Evolutionary conservation across 2,797 vertebrate species (phyloP), one percentile per base, ranked within the genome.

Genomic region (Lepidocolaptes lacrymiger): DNA sequence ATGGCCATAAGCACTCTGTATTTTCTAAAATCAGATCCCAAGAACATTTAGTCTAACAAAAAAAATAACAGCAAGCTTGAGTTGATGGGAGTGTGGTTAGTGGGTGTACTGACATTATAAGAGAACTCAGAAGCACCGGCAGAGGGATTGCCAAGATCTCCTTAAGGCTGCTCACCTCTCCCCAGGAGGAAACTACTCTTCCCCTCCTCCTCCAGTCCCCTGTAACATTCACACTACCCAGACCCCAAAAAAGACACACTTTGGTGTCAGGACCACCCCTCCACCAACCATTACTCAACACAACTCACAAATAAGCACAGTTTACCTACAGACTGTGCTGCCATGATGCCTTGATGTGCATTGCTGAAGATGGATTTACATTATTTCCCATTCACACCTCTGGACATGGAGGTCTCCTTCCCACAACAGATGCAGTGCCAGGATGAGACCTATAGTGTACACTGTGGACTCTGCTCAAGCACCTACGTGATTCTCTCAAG

Each of bases 21-120:
- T 61, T 75, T 88, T 85, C 61, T 83, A 72, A 92, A 90, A 88
- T 81, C n/a, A 16, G 51, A 75, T 84, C 66, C 63, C 51, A 73
- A 86, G 88, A 91, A 88, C 36, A 49, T 83, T 85, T 56, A 76
- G 30, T 55, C 18, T 88, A 88, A 95, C 37, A 82, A 89, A 89
- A 94, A 94, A 86, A 75, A 44, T 8, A 85, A 75, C 54, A 5
- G 62, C 19, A 44, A 85, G 49, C 24, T 68, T 77, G 51, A 88
- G 64, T 20, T 15, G 9, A 64, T 4, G 12, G 79, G 8, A 88
- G 37, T 6, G 8, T 39, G 24, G 52, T 46, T 83, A 74, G 76
- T 34, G 48, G 49, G 43, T 82, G 67, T 81, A 26, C 22, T 75
- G 48, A 46, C 14, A 71, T 77, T 74, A 58, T 12, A 80, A 8